Evolutionary conservation across 2,113 vertebrate species (phyloP), one percentile per base, ranked within the genome.

Genomic region (Polypterus senegalus): DNA sequence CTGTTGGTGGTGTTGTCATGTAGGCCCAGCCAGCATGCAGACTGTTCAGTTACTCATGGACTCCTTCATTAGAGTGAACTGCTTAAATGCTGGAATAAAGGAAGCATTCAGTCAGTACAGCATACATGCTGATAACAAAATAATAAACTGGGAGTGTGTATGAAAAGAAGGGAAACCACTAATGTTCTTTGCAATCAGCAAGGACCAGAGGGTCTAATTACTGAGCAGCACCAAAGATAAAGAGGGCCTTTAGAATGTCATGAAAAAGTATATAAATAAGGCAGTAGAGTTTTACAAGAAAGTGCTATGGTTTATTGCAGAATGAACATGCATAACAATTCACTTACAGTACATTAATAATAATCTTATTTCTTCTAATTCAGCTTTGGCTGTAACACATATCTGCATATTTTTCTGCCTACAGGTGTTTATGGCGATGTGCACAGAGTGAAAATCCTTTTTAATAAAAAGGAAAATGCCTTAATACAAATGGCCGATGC

Each of bases 401-500:
- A 52, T 58, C 46, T 3, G 6, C n/a, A 43, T 51, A 54, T 60
- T n/a, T 65, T 49, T 3, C 61, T 64, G 61, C 79, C 48, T 76
- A 53, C 68, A 92, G 89, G 91, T 64, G 81, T 91, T 1, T 93
- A 91, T 69, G 91, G 91, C 54, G 82, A 92, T 68, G 91, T 93
- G 3, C 84, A 86, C 71, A 81, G 89, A 75, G 91, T 93, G 67
- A 93, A 93, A 79, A 92, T 93, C 66, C 80, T 89, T 78, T 91
- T 87, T 73, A 92, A 87, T 74, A 92, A 86, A 64, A 91, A 87
- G 66, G 88, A 87, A 77, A 88, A 81, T 52, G 90, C 91, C 59
- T 81, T 93, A 78, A 75, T 93, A 77, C 90, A 93, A 72, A 92
- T 92, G 90, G 87, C 87, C 60, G 88, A 91, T 76, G 77, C 78